Base-by-base conservation (phyloP, 2,888 invertebrate genomes). In the Thumatha senex region DNA sequence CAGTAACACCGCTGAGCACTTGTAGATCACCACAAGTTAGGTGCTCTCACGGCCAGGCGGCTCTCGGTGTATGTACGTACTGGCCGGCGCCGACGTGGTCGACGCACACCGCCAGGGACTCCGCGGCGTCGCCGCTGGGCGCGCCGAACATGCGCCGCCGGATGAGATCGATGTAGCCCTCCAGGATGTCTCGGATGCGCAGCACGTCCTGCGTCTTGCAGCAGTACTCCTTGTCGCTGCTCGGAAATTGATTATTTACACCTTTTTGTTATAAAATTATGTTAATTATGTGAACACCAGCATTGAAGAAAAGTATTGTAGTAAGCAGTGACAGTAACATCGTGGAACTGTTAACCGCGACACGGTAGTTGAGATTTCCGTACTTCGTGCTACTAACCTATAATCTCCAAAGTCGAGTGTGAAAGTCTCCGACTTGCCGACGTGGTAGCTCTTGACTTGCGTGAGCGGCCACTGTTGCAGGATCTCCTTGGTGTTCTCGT, bases 401-500 rank as follows among this genome's bases (percentile, higher is more conserved):
- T 99, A 99, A 80, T 99, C 99, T n/a, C 99, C 99, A 85, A 99
- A 99, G 90, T 99, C 98, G 57, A 99, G 93, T 0, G 99, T 99
- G 82, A 99, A 99, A 0, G 98, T 98, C 82, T 99, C 98, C 0
- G 98, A 97, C 44, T 98, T 98, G 7, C 98, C 98, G 41, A 98
- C 98, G 46, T 82, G 77, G 97, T 99, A 99, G 52, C 98, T 94
- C 74, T 98, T 94, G 2, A 99, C 99, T 36, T 98, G 98, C 1
- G 99, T 98, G 64, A 99, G 89, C 0, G 98, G 98, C 99, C 99
- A 99, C 3, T 97, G 97, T 83, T 99, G 97, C 67, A 99, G 84
- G 66, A 98, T 97, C 92, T 99, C 98, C 84, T 99, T 99, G 10
- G 98, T 98, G 73, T 96, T 96, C 84, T 99, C 99, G 85, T 99